Conservation (phyloP, 2,797 vertebrate species). For the Danio jaintianensis region DNA sequence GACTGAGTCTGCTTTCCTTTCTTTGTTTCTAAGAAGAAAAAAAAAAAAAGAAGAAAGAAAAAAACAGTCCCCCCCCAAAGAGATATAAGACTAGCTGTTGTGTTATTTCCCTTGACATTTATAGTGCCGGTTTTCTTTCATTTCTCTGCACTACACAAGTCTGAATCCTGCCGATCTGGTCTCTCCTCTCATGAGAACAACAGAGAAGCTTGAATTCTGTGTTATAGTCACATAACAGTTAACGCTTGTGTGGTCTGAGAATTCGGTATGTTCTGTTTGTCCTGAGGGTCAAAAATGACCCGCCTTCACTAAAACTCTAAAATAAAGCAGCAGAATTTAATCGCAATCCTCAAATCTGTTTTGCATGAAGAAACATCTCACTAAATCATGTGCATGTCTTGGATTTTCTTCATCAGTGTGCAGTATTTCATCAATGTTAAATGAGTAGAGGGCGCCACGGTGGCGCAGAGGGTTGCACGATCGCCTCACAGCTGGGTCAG, state of each 20-base stretch:
- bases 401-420: too few relatives aligned
- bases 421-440: too few relatives aligned
- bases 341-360: too few relatives aligned
- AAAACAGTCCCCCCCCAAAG: neutral
- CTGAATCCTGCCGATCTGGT: neutral
- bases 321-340: too few relatives aligned
- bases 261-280: too few relatives aligned
- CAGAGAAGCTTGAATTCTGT: neutral
- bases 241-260: neutral
- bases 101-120: slow-evolving; percentile 45
- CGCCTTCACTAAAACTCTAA: too few relatives aligned
- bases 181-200: neutral
- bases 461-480: too few relatives aligned
- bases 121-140: slow-evolving; percentile 13
- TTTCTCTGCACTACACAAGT: slow-evolving; percentile 16
- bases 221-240: neutral
- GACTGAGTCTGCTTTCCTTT: neutral
- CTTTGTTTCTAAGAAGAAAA: slow-evolving; percentile 1
- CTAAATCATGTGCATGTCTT: too few relatives aligned
- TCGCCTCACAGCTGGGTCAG: too few relatives aligned
- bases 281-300: too few relatives aligned
- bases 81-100: slow-evolving; percentile 27
- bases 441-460: too few relatives aligned
- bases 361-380: too few relatives aligned
- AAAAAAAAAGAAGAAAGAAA: neutral